Base-by-base conservation (phyloP, 2,797 vertebrate genomes). In the Cyclopterus lumpus region DNA sequence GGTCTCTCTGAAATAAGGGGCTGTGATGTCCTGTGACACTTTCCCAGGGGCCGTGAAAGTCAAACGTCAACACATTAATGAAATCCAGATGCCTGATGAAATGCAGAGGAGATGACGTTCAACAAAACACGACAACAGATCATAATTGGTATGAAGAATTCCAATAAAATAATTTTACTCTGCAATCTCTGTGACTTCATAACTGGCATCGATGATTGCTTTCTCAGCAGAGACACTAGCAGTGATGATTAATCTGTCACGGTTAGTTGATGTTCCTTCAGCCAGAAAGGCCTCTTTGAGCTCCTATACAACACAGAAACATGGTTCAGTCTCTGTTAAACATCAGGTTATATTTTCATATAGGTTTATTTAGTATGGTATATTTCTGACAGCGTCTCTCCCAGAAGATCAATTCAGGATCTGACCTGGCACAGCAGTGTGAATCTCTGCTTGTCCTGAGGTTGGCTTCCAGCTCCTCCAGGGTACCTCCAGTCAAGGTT, bases 401-500 rank as follows among this genome's bases (percentile, higher is more conserved):
- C 2, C 9, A 24, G 16, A 61, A 18, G 0, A 57, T 0, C 32
- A 38, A 73, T 61, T 49, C 5, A 53, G 10, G 16, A 38, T 67
- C 80, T 73, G 36, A 96, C 95, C 87, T 95, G 72, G 71, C 92
- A 92, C 22, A 96, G 80, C 61, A 76, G 26, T 61, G 94, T 88
- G 69, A 95, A 96, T 67, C 67, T 90, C 48, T 83, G 74, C 51
- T 95, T 93, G 83, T 95, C 94, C n/a, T 71, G 26, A 5, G 8
- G 16, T 3, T 89, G 91, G 61, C 93, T 95, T 54, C 93, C 93
- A 78, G 91, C 60, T 7, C 81, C 32, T 49, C 91, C 93, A 3
- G 95, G 95, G 73, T 92, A 95, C 74, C 94, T 85, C 94, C 95
- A 96, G 86, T 95, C 94, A 40, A 97, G 85, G 65, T 95, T 95